A percentile compares a stretch with the other conserved stretches of the same genome.
phyloP scores from a whole-genome alignment of 64 coral and sea anemone genomes.

The Pachyseris speciosa region DNA sequence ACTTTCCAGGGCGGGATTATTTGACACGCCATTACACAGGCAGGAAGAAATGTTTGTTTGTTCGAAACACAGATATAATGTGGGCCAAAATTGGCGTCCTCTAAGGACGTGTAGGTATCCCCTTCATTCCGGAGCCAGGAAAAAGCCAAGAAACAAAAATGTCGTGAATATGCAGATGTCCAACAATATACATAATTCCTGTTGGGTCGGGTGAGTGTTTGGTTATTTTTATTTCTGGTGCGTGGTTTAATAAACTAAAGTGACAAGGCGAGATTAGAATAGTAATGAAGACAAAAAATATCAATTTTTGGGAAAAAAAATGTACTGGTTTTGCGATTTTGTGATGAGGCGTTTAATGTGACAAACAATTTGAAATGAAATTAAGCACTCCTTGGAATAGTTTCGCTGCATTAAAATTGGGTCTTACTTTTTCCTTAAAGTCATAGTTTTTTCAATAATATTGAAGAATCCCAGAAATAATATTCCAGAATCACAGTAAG shows the following conservation, averaged over 20 bases:
- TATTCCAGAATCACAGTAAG: too few relatives aligned
- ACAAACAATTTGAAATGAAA: neutral
- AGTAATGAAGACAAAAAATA: neutral
- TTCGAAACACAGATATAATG: slow-evolving; percentile 62
- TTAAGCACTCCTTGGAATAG: neutral
- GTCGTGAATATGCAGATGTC: slow-evolving; percentile 66
- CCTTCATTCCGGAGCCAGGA: slow-evolving; percentile 31
- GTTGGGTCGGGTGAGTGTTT: slow-evolving; percentile 46
- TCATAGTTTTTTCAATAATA: neutral
- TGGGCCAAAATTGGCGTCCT: slow-evolving; percentile 62
- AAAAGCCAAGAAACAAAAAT: slow-evolving; percentile 9
- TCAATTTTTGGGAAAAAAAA: neutral
- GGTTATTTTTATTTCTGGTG: neutral
- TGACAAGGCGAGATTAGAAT: neutral
- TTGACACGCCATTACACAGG: slow-evolving; percentile 7
- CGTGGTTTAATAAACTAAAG: neutral
- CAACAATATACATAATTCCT: slow-evolving; percentile 33
- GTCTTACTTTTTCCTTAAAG: neutral
- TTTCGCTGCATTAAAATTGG: neutral
- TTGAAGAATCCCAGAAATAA: neutral
- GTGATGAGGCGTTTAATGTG: neutral
- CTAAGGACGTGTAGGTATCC: slow-evolving; percentile 57
- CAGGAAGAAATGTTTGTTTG: slow-evolving; percentile 62
- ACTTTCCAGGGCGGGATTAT: slow-evolving; percentile 48
- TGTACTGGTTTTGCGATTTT: neutral